Base-by-base conservation (phyloP, 2,888 invertebrate genomes). In the Dermolepida albohirtum region DNA sequence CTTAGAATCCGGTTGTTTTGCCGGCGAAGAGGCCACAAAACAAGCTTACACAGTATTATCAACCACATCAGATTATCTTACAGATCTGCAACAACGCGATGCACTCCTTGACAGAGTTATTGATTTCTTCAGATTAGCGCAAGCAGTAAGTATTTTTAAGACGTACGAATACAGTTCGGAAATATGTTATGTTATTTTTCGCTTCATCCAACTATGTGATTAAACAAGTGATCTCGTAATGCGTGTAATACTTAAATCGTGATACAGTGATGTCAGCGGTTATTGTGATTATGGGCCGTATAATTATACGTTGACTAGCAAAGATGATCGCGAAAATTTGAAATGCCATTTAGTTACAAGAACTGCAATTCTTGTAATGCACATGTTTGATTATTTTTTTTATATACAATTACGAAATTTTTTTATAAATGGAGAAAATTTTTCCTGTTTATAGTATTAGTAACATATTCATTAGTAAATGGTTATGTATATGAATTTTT, bases 61-160 rank as follows among this genome's bases (percentile, higher is more conserved):
- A 67, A 82, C 85, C 2, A 89, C 90, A 17, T 88, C 90, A 22
- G 91, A 91, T 79, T 92, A 93, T 77, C 84, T 92, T 73, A 87
- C 89, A 71, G 86, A 89, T 76, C 84, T 93, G 64, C 93, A 93
- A 80, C 88, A 87, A 74, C 86, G 92, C 72, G 89, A 91, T 75
- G 84, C 86, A 55, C 85, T 92, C 79, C 84, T 94, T 57, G 86
- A 88, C 63, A 86, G 88, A 76, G 88, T 92, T 1, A 87, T 90
- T 57, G 86, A 87, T 27, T 94, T 94, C 86, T 94, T 92, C 83
- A 86, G 86, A 80, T 85, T 85, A 66, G 88, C 89, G 70, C 87
- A 87, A 86, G 87, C 87, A 85, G 93, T 87, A 43, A 67, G 59
- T 52, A 50, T 51, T 64, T 64, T 40, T 52, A 62, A 14, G 6